Conservation (phyloP, 2,113 vertebrate species). For the Ochotona princeps region DNA sequence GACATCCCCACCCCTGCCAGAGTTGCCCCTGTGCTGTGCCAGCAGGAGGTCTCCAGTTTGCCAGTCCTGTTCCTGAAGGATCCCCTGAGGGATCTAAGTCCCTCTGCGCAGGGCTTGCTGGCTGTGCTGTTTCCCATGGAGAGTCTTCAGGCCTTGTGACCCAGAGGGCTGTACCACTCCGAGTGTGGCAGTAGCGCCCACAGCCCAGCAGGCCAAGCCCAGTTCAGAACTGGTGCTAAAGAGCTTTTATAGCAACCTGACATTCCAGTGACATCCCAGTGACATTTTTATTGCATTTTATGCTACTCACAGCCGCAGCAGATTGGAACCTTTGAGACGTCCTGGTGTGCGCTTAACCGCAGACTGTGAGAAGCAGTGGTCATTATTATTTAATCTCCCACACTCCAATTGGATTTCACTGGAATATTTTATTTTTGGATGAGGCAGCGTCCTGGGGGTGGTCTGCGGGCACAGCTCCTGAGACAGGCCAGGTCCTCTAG, state of each 20-base stretch:
- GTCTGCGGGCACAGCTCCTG: background rate
- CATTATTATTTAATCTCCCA: background rate
- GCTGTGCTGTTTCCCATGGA: background rate
- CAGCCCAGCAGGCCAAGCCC: background rate
- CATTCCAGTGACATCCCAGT: slow-evolving; percentile 31
- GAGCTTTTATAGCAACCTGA: slow-evolving; percentile 32
- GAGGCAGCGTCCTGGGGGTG: background rate
- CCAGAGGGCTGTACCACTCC: background rate
- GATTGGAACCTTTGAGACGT: slow-evolving; percentile 40
- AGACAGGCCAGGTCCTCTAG: background rate
- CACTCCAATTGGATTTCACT: background rate
- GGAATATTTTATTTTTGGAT: background rate
- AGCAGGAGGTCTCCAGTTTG: background rate
- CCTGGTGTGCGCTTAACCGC: background rate
- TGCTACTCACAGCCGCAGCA: background rate
- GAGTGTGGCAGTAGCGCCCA: background rate
- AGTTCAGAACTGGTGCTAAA: background rate
- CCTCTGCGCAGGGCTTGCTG: background rate
- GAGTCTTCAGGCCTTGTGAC: background rate
- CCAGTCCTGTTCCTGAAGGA: background rate
- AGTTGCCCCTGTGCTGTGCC: too few species aligned
- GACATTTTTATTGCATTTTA: slow-evolving; percentile 57
- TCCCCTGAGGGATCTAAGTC: background rate
- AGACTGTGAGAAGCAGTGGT: background rate
- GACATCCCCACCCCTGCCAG: too few species aligned